Base-by-base conservation (phyloP, 2,888 invertebrate species). In the Eretmocerus hayati region DNA sequence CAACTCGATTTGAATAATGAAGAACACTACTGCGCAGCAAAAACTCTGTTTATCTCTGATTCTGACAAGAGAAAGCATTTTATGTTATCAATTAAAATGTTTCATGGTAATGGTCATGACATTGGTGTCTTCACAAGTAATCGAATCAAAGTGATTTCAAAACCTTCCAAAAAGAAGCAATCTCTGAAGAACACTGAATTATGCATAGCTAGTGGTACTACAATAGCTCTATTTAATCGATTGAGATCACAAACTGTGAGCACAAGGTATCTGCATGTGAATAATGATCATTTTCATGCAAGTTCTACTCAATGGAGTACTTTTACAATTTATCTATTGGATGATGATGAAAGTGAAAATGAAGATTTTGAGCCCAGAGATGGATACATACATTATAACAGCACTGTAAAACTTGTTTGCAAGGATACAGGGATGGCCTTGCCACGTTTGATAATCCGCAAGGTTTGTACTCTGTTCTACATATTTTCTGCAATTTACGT, bases 1-100 rank as follows among this genome's bases (percentile, higher is more conserved):
- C 50, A 50, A 38, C 40, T 53, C 40, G 96, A 97, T 74, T 80
- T 99, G 58, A 96, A 96, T 71, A 87, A 87, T 63, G 95, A 94
- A 54, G 99, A 97, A 78, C 94, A 95, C 72, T 99, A 97, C 74
- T 97, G 97, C 75, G 97, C 99, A 2, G 99, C 99, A 35, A 99
- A 99, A 75, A 99, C 97, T 6, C 77, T 99, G 58, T 99, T 91
- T 78, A 99, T 99, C 71, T 96, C 95, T 42, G 99, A 99, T 73
- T 94, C 96, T 39, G 99, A 99, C 74, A 99, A 99, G 73, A 40
- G 53, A 36, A 53, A 53, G 23, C 47, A 53, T n/a, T 53, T 53
- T 19, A 50, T 53, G 50, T 48, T 99, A 26, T 90, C 93, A 16
- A 95, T 97, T 32, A 96, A 97, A 75, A 95, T 99, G 93, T 97